phyloP scores from a whole-genome alignment of 2,888 invertebrate genomes.

The Aphodius granarius region DNA sequence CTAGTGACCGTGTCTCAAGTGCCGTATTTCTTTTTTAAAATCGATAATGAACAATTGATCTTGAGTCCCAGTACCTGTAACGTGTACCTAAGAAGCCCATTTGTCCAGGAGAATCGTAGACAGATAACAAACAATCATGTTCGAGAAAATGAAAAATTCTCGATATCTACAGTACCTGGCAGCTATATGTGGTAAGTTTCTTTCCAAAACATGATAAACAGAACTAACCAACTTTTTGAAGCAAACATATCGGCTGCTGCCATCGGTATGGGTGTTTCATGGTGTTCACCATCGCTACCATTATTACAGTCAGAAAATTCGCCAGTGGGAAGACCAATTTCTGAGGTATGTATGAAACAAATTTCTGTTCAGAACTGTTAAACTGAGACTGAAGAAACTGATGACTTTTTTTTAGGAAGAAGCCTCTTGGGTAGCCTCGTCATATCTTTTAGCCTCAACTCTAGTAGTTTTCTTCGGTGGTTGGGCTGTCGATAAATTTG shows the following conservation, averaged over 20 bases:
- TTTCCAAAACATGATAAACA: neutral
- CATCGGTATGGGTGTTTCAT: slow-evolving; percentile 27
- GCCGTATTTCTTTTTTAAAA: too few relatives aligned
- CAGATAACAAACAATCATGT: too few relatives aligned
- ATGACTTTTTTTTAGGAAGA: slow-evolving; percentile 5
- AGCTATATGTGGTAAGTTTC: slow-evolving; percentile 29
- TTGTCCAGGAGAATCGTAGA: too few relatives aligned
- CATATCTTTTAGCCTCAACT: neutral
- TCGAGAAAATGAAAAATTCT: slow-evolving; percentile 20
- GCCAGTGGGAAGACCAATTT: slow-evolving; percentile 31
- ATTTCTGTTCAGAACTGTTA: neutral
- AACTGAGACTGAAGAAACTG: slow-evolving; percentile 16
- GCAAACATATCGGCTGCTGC: slow-evolving; percentile 26
- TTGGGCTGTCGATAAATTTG: slow-evolving; percentile 58
- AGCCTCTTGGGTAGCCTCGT: slow-evolving; percentile 9
- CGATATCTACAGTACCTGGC: slow-evolving; percentile 32
- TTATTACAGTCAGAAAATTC: slow-evolving; percentile 31
- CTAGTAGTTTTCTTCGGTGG: slow-evolving; percentile 51
- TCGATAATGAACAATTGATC: too few relatives aligned
- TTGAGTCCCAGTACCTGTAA: too few relatives aligned
- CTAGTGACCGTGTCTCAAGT: too few relatives aligned
- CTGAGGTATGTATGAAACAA: slow-evolving; percentile 20
- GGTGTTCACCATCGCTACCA: slow-evolving; percentile 35
- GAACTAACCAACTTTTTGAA: too few relatives aligned
- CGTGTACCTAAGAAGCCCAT: too few relatives aligned